Evolutionary conservation across 2,888 invertebrate species (phyloP).

Genomic region (Malachius bipustulatus): DNA sequence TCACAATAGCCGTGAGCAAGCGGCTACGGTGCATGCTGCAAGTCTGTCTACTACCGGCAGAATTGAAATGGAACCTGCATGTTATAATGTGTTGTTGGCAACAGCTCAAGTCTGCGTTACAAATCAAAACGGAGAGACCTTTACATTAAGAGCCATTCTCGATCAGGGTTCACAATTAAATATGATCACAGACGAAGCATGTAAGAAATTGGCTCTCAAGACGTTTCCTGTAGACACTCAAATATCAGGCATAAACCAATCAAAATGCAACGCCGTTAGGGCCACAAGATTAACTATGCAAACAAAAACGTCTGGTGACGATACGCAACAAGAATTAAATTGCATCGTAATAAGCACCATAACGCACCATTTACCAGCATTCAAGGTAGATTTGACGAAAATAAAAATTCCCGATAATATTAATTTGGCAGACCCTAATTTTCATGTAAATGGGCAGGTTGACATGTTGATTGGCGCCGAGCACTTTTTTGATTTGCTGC

Average conservation of each 20-base stretch:
- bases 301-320: background rate
- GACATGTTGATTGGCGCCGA: conserved; percentile 1
- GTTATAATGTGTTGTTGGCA: too few relatives aligned
- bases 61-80: too few relatives aligned
- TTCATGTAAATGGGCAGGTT: background rate
- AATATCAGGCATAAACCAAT: background rate
- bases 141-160: too few relatives aligned
- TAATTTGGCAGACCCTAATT: background rate
- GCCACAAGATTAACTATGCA: background rate
- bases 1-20: background rate
- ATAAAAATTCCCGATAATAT: conserved; percentile 2
- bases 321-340: background rate
- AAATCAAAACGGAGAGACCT: too few relatives aligned
- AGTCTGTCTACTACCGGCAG: too few relatives aligned
- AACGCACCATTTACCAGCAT: background rate
- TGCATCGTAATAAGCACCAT: background rate
- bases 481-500: background rate
- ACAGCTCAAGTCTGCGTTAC: too few relatives aligned
- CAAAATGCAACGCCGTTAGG: too few relatives aligned
- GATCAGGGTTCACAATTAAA: background rate
- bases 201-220: background rate
- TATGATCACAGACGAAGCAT: background rate
- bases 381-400: background rate
- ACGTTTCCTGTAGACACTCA: background rate
- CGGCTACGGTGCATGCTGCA: background rate